Evolutionary conservation across 2,113 vertebrate genomes (phyloP).

Genomic region (Calcarius ornatus): DNA sequence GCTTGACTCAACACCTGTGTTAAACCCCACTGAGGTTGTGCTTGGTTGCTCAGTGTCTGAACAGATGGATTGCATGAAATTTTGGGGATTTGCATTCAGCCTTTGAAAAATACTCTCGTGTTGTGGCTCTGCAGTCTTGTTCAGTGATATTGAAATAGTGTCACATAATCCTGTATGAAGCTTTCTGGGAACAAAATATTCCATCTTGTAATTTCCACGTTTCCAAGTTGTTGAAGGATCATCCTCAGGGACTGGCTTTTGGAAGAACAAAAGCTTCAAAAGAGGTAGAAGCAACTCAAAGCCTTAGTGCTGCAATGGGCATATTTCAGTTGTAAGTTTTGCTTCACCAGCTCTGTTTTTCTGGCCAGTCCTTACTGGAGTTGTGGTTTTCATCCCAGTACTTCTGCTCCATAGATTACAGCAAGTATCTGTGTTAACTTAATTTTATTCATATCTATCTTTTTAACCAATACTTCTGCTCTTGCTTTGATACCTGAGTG

Average conservation of each 20-base stretch:
- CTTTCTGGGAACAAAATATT: not conserved
- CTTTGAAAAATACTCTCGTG: not conserved
- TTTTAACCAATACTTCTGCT: not conserved
- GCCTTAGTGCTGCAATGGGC: not conserved
- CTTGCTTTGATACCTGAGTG: not conserved
- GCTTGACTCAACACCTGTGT: not conserved
- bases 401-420: not conserved
- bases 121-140: not conserved
- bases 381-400: not conserved
- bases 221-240: not conserved
- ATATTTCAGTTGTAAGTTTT: not conserved
- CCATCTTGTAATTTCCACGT: accelerated
- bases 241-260: not conserved
- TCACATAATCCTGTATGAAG: not conserved
- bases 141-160: not conserved
- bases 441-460: not conserved
- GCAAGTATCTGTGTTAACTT: not conserved
- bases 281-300: not conserved
- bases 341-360: not conserved
- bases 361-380: not conserved
- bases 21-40: not conserved
- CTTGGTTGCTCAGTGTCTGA: not conserved
- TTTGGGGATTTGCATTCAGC: not conserved
- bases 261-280: not conserved
- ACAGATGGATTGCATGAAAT: not conserved